Conservation (phyloP, 2,113 vertebrate species). For the Physeter macrocephalus region DNA sequence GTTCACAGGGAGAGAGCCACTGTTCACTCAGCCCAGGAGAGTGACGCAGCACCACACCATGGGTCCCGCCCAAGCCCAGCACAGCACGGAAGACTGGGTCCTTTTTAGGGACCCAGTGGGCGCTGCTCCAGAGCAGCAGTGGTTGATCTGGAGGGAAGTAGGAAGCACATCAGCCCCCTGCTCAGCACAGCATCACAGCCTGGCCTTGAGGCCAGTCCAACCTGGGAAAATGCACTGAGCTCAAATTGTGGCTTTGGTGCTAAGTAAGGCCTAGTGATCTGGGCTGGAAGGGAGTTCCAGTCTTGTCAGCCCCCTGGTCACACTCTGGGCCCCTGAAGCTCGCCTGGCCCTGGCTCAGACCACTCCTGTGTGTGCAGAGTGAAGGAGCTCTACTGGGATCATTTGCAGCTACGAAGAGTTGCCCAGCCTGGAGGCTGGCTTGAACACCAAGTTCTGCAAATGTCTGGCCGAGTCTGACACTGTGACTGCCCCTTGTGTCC, state of each 20-base stretch:
- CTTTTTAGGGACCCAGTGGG: not conserved
- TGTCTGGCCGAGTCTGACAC: not conserved
- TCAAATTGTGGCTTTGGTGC: not conserved
- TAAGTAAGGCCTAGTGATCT: not conserved
- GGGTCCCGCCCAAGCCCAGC: not conserved
- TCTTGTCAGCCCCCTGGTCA: not conserved
- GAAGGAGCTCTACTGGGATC: not conserved
- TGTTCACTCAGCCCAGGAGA: not conserved
- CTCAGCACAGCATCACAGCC: not conserved
- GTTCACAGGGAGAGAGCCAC: not conserved
- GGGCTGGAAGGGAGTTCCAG: not conserved
- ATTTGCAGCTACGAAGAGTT: not conserved
- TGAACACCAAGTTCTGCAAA: not conserved
- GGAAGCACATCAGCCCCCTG: not conserved
- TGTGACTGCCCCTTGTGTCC: not conserved
- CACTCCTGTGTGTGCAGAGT: not conserved
- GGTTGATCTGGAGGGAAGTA: not conserved
- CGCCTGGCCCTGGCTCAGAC: not conserved
- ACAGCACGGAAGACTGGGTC: not conserved
- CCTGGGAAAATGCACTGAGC: not conserved
- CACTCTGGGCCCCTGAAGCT: not conserved
- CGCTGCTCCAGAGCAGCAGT: not conserved
- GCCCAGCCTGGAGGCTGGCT: not conserved
- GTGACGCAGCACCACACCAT: not conserved
- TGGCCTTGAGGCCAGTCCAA: no score